Conservation (phyloP, 2,113 vertebrate genomes). For the Dasypus novemcinctus region DNA sequence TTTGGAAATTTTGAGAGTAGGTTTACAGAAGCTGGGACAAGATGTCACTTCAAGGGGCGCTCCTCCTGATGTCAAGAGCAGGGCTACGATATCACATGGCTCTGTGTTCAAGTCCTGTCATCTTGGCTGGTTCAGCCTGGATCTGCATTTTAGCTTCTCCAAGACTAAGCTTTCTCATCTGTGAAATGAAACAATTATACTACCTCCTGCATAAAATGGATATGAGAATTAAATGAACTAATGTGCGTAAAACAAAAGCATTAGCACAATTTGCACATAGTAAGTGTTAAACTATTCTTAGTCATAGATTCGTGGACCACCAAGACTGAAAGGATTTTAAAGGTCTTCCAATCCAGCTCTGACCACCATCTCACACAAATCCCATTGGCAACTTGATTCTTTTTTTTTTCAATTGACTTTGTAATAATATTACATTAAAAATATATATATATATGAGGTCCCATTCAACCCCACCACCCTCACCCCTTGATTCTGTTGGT, state of each 20-base stretch:
- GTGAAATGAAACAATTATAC: not conserved
- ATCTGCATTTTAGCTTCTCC: not conserved
- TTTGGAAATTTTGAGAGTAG: not conserved
- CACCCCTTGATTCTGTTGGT: too few species aligned
- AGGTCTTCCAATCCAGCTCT: not conserved
- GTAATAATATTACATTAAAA: too few species aligned
- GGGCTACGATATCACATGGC: not conserved
- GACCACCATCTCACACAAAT: not conserved
- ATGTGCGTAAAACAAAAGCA: not conserved
- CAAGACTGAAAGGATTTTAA: not conserved
- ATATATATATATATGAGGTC: too few species aligned
- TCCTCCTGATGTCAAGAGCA: not conserved
- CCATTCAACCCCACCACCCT: too few species aligned
- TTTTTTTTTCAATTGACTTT: too few species aligned
- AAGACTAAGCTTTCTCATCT: constrained; percentile 17
- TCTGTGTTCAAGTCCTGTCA: not conserved
- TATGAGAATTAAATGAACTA: not conserved
- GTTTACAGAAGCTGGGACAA: not conserved
- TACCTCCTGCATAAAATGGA: not conserved
- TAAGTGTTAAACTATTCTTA: not conserved
- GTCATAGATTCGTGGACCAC: not conserved
- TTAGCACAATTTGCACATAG: not conserved
- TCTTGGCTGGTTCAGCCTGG: not conserved
- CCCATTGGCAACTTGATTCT: not conserved
- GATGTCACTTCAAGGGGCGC: not conserved